These are phyloP conservation scores for Lithosia quadra DNA, from an alignment of 2,888 invertebrate species.

Conservation along the genomic window DNA sequence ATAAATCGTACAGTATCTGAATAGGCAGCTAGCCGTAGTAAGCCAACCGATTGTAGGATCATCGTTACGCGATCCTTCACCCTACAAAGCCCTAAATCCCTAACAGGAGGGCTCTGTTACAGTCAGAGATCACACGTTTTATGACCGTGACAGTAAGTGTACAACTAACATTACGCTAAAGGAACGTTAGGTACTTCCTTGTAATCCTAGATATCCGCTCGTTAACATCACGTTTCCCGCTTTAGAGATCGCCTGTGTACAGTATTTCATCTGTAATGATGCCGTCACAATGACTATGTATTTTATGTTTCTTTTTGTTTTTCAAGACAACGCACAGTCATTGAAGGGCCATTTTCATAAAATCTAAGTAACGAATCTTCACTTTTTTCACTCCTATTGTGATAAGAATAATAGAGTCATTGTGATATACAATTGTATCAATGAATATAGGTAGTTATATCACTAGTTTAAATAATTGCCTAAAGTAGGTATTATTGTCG, in stretches of 20 bases:
- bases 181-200: constrained; percentile 2
- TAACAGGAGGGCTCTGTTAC: neutral
- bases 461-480: no score
- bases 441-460: no score
- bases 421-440: no score
- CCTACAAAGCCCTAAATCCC: constrained; percentile 1
- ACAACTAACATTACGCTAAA: constrained; percentile 3
- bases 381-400: neutral
- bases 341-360: neutral
- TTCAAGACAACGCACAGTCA: neutral
- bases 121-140: constrained; percentile 14
- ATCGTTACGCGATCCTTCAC: neutral
- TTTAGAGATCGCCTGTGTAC: no score
- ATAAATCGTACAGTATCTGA: neutral
- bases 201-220: neutral
- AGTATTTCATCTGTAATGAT: neutral
- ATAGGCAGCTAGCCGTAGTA: neutral
- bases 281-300: neutral
- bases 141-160: constrained; percentile 6
- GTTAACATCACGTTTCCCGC: neutral
- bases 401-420: no score
- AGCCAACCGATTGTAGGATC: neutral
- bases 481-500: no score
- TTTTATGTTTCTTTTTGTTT: neutral
- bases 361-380: neutral